Evolutionary conservation across 2,797 vertebrate genomes (phyloP).

Genomic region (Liasis olivaceus): DNA sequence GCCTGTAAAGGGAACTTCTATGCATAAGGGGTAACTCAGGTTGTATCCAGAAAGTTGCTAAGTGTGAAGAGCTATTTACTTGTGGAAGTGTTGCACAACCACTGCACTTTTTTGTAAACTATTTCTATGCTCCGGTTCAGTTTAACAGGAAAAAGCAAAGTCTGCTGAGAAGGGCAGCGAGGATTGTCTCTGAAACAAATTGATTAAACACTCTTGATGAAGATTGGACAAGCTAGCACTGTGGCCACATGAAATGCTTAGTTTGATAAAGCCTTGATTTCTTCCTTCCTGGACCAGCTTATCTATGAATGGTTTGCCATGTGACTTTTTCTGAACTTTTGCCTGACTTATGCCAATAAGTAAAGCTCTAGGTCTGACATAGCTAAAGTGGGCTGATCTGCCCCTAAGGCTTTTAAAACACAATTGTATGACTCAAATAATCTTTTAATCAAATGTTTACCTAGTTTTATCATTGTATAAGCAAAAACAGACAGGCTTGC

Average conservation of each 20-base stretch:
- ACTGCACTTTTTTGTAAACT: background rate
- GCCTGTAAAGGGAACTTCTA: background rate
- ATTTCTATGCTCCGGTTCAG: background rate
- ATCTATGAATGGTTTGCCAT: background rate
- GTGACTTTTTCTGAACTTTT: background rate
- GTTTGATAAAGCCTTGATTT: background rate
- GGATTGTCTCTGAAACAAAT: background rate
- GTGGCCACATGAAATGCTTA: background rate
- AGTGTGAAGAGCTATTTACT: background rate
- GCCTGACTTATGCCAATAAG: background rate
- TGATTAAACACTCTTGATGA: background rate
- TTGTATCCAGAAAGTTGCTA: background rate
- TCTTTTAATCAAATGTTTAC: background rate
- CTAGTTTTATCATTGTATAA: background rate
- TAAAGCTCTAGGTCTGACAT: background rate
- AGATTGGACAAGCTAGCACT: background rate
- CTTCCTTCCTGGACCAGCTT: background rate
- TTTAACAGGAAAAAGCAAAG: background rate
- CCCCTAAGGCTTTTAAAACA: background rate
- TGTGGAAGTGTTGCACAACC: background rate
- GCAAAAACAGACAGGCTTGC: background rate
- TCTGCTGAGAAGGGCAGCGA: no score
- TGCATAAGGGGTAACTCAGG: no score
- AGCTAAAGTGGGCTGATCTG: no score
- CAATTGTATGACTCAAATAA: background rate